phyloP scores from a whole-genome alignment of 2,113 vertebrate species.

The Emydura subglobosa region DNA sequence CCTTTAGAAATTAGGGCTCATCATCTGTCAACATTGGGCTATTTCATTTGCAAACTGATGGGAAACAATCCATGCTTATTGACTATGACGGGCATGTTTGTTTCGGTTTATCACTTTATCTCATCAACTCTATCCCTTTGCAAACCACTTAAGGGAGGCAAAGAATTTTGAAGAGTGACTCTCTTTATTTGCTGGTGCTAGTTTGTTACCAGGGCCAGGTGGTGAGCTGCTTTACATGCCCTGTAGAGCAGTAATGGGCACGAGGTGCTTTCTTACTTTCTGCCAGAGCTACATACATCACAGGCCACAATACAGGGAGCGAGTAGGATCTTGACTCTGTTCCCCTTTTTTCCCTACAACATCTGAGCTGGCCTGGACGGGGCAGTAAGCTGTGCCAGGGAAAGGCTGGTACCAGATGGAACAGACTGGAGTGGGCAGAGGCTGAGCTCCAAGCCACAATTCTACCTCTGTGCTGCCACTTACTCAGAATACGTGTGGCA shows the following conservation, averaged over 20 bases:
- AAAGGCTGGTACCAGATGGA: background rate
- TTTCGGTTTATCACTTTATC: conserved; percentile 17
- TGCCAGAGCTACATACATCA: background rate
- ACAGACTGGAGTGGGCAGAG: background rate
- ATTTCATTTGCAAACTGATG: background rate
- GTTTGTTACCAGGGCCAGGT: background rate
- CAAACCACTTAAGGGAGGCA: background rate
- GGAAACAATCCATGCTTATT: background rate
- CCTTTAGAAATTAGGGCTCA: background rate
- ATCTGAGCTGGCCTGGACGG: background rate
- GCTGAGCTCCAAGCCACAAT: background rate
- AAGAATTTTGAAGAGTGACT: background rate
- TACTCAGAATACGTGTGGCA: background rate
- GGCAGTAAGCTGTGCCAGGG: background rate
- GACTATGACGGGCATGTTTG: background rate
- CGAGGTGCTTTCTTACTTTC: background rate
- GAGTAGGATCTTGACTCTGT: background rate
- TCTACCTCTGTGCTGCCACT: background rate
- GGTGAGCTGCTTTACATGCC: background rate
- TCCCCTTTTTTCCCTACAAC: background rate
- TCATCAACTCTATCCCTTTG: conserved; percentile 27
- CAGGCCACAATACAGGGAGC: background rate
- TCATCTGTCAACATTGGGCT: background rate
- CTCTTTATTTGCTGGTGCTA: background rate
- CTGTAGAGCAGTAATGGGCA: background rate